Percentiles rank a stretch among this genome's conserved stretches.
Evolutionary conservation across 2,797 vertebrate species (phyloP).

Genomic region (Protonibea diacanthus): DNA sequence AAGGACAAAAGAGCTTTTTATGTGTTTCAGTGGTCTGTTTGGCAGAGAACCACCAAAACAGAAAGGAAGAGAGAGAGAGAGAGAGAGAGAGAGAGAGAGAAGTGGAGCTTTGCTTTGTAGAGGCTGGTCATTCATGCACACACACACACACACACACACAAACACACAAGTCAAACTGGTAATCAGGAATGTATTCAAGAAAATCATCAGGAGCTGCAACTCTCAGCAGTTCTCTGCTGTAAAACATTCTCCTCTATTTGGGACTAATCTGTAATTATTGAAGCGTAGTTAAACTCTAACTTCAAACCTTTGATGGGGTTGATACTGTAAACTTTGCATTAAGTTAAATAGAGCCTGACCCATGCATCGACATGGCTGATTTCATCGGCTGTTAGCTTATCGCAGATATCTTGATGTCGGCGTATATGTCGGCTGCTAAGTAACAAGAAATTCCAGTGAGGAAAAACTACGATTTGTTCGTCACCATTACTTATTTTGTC

Average conservation of each 20-base stretch:
- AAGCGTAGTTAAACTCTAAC: not conserved
- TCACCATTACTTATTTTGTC: not conserved
- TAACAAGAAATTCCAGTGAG: not conserved
- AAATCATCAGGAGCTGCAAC: conserved; percentile 24
- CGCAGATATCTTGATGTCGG: not conserved
- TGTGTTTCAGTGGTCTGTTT: conserved; percentile 65
- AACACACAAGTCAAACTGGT: conserved; percentile 24
- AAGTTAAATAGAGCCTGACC: not conserved
- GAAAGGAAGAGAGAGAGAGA: conserved; percentile 42
- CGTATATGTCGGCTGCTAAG: not conserved
- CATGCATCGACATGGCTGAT: not conserved
- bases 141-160: conserved; percentile 25
- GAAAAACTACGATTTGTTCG: not conserved
- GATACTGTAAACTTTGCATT: not conserved
- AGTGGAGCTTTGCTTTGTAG: conserved; percentile 41
- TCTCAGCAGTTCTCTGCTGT: not conserved
- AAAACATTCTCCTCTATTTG: not conserved
- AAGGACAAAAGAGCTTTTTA: conserved; percentile 78
- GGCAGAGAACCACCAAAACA: conserved; percentile 49
- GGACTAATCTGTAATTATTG: not conserved
- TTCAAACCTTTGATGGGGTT: not conserved
- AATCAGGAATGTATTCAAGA: conserved; percentile 22
- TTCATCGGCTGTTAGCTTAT: not conserved
- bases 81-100: conserved; percentile 41
- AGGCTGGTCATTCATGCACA: conserved; percentile 38